Evolutionary conservation across 2,888 invertebrate species (phyloP).

Genomic region (Andrena hattorfiana): DNA sequence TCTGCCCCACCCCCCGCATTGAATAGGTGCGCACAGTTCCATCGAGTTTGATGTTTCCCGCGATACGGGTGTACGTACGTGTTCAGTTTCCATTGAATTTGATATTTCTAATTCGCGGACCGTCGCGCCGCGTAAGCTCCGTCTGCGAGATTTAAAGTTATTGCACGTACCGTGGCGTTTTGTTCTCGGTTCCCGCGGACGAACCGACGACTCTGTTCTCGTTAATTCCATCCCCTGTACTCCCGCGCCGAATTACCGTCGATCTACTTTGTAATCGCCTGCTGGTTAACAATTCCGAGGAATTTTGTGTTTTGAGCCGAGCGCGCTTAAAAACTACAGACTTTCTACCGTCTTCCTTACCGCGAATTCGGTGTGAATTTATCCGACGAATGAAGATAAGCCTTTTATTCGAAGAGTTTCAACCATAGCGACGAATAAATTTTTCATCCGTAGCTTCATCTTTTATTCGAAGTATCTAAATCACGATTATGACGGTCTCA

Average conservation of each 20-base stretch:
- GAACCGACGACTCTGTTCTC: not conserved
- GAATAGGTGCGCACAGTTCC: conserved; percentile 41
- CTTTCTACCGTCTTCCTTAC: too few species aligned
- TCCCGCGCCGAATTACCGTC: not conserved
- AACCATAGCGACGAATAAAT: not conserved
- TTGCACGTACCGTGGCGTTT: conserved; percentile 9
- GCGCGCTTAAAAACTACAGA: not conserved
- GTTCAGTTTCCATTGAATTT: conserved; percentile 21
- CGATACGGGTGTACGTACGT: conserved; percentile 22
- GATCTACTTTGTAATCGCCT: not conserved
- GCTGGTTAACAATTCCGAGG: not conserved
- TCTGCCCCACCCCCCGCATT: conserved; percentile 27
- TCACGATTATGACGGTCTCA: too few species aligned
- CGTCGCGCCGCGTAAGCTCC: not conserved
- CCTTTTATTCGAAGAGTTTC: too few species aligned
- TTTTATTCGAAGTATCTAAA: too few species aligned
- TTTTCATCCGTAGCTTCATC: too few species aligned
- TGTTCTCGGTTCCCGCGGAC: conserved; percentile 6
- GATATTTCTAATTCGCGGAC: conserved; percentile 42
- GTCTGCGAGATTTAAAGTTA: conserved; percentile 41
- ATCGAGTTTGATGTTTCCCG: conserved; percentile 51
- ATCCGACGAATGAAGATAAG: too few species aligned
- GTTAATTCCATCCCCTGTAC: not conserved
- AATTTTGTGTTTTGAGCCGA: not conserved
- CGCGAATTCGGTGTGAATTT: too few species aligned